These are phyloP conservation scores for Epizoanthus rinbou DNA, from an alignment of 92 coral and sea anemone species.

Conservation along the genomic window DNA sequence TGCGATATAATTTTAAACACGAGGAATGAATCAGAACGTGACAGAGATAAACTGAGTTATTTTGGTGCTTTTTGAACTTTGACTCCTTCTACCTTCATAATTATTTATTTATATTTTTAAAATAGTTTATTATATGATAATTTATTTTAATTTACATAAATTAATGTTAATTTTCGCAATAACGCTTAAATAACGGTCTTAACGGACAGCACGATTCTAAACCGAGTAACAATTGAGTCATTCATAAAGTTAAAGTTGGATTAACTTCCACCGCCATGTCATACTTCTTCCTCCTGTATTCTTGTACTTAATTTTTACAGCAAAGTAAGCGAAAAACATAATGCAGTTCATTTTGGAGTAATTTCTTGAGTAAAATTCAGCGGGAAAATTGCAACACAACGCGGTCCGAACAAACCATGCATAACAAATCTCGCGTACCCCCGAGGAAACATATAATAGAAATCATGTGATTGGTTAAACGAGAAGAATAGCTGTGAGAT, in stretches of 20 bases:
- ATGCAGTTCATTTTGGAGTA: neutral
- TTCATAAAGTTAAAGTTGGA: neutral
- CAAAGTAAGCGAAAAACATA: neutral
- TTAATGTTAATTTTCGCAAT: neutral
- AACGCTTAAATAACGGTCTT: too few species aligned
- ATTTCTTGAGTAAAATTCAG: neutral
- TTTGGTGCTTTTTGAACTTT: neutral
- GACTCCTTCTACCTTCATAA: too few species aligned
- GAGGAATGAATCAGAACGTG: too few species aligned
- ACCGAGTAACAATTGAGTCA: neutral
- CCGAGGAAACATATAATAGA: constrained; percentile 44
- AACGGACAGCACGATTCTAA: neutral
- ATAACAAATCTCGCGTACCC: constrained; percentile 40
- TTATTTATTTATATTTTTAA: too few species aligned
- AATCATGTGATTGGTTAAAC: constrained; percentile 48
- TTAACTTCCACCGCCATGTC: too few species aligned
- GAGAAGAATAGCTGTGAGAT: constrained; percentile 29
- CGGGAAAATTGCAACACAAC: constrained; percentile 44
- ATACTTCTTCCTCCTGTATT: neutral
- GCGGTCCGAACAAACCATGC: constrained; percentile 18
- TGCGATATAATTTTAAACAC: too few species aligned
- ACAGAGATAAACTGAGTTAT: too few species aligned
- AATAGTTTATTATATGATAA: neutral
- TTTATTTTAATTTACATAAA: neutral
- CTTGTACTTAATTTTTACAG: neutral